Conservation (phyloP, 2,797 vertebrate genomes). For the Melanotaenia boesemani region DNA sequence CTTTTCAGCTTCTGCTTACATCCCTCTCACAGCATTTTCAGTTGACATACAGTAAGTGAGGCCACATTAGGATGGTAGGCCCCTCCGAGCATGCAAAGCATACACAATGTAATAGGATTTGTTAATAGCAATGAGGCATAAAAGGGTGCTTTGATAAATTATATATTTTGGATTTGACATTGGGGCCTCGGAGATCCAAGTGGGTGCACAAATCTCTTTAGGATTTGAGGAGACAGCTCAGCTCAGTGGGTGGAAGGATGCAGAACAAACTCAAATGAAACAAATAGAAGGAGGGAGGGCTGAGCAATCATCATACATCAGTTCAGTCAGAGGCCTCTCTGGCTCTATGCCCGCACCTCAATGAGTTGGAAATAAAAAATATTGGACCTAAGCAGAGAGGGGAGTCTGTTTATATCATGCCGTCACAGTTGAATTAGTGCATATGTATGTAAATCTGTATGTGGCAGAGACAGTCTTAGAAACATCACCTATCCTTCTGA, state of each 20-base stretch:
- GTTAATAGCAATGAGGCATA: slow-evolving; percentile 79
- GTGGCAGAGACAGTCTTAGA: slow-evolving; percentile 43
- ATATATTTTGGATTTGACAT: slow-evolving; percentile 74
- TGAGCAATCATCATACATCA: slow-evolving; percentile 70
- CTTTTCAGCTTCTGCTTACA: slow-evolving; percentile 50
- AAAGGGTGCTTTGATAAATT: slow-evolving; percentile 73
- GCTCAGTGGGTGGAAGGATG: slow-evolving; percentile 64
- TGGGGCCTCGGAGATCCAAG: slow-evolving; percentile 54
- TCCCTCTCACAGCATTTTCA: slow-evolving; percentile 50
- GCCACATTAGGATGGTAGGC: slow-evolving; percentile 54
- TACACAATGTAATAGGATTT: slow-evolving; percentile 73
- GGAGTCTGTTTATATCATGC: slow-evolving; percentile 59
- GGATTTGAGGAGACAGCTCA: slow-evolving; percentile 58
- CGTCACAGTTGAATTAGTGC: slow-evolving; percentile 53
- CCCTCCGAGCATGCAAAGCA: slow-evolving; percentile 69
- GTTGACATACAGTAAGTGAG: slow-evolving; percentile 68
- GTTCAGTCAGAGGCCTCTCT: slow-evolving; percentile 47
- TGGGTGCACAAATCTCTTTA: slow-evolving; percentile 72
- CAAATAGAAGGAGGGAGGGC: slow-evolving; percentile 50
- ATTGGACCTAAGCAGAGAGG: slow-evolving; percentile 40
- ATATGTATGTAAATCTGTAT: slow-evolving; percentile 27
- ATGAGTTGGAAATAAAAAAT: slow-evolving; percentile 70
- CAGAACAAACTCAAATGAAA: slow-evolving; percentile 71
- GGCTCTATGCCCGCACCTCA: slow-evolving; percentile 63
- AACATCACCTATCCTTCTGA: slow-evolving; percentile 47